Percentiles rank a stretch among this genome's conserved stretches.
phyloP scores from a whole-genome alignment of 2,888 invertebrate genomes.

The Amiota mariae region DNA sequence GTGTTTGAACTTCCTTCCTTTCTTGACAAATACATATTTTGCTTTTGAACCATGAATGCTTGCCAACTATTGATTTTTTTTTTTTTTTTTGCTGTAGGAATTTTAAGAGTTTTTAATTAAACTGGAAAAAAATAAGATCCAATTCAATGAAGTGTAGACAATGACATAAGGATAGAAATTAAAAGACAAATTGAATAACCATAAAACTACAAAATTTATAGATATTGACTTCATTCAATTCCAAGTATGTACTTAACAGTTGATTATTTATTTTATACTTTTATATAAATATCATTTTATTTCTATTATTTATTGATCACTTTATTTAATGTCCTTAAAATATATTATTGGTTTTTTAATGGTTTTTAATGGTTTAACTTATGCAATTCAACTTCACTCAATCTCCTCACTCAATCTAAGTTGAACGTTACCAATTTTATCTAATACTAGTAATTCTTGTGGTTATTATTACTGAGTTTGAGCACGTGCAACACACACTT shows the following conservation, averaged over 20 bases:
- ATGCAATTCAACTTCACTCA: neutral
- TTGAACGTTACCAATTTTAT: too few relatives aligned
- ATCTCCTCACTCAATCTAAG: too few relatives aligned
- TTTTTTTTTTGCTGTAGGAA: neutral
- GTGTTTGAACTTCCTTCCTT: neutral
- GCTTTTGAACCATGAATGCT: neutral
- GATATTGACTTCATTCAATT: too few relatives aligned
- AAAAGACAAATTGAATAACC: too few relatives aligned
- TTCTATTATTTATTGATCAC: neutral
- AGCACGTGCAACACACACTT: conserved; percentile 21
- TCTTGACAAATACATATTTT: conserved; percentile 15
- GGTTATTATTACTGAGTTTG: conserved; percentile 2
- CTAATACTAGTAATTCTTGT: neutral
- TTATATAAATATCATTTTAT: too few relatives aligned
- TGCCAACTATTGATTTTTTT: conserved; percentile 27
- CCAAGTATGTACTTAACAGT: too few relatives aligned
- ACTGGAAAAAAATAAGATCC: neutral
- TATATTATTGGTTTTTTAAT: neutral
- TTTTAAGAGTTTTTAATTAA: conserved; percentile 16
- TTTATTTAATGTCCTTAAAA: neutral
- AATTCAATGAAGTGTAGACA: too few relatives aligned
- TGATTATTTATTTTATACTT: too few relatives aligned
- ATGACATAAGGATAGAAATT: too few relatives aligned
- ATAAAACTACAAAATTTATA: too few relatives aligned
- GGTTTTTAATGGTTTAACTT: neutral